A percentile compares a stretch with the other conserved stretches of the same genome.
phyloP scores from a whole-genome alignment of 2,888 invertebrate genomes.

The Cryptosula pallasiana region DNA sequence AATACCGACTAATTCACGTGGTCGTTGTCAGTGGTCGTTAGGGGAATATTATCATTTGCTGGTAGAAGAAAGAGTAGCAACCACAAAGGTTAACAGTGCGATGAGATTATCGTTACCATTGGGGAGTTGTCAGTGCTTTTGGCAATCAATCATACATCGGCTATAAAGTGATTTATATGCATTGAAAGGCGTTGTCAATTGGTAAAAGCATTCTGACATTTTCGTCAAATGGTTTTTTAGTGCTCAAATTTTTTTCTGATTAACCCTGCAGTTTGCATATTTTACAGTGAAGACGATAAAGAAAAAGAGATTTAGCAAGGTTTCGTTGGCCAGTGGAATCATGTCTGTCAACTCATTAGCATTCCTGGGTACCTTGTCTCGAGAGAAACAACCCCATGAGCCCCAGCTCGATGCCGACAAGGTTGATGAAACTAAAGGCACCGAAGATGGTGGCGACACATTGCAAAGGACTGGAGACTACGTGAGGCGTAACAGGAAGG shows the following conservation, averaged over 20 bases:
- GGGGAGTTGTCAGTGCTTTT: slow-evolving; percentile 2
- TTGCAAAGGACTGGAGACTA: slow-evolving; percentile 7
- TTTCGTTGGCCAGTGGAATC: slow-evolving; percentile 21
- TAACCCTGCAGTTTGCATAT: too few species aligned
- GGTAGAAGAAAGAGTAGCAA: too few species aligned
- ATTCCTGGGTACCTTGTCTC: slow-evolving; percentile 2
- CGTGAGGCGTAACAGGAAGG: slow-evolving; percentile 12
- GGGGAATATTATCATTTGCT: too few species aligned
- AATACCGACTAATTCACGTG: too few species aligned
- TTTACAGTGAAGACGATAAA: slow-evolving; percentile 14
- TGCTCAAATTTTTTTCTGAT: background rate
- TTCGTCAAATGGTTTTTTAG: too few species aligned
- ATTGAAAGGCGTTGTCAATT: too few species aligned
- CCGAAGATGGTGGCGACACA: slow-evolving; percentile 2
- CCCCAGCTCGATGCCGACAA: background rate
- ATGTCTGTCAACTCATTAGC: slow-evolving; percentile 19
- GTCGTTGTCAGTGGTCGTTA: too few species aligned
- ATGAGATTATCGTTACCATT: too few species aligned
- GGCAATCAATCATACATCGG: background rate
- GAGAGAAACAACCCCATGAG: slow-evolving; percentile 24
- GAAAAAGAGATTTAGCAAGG: slow-evolving; percentile 21
- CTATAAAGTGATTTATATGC: background rate
- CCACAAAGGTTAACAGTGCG: too few species aligned
- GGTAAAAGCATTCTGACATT: background rate
- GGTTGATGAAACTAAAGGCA: slow-evolving; percentile 1